Conservation (phyloP, 2,113 vertebrate species). For the Urocynchramus pylzowi region DNA sequence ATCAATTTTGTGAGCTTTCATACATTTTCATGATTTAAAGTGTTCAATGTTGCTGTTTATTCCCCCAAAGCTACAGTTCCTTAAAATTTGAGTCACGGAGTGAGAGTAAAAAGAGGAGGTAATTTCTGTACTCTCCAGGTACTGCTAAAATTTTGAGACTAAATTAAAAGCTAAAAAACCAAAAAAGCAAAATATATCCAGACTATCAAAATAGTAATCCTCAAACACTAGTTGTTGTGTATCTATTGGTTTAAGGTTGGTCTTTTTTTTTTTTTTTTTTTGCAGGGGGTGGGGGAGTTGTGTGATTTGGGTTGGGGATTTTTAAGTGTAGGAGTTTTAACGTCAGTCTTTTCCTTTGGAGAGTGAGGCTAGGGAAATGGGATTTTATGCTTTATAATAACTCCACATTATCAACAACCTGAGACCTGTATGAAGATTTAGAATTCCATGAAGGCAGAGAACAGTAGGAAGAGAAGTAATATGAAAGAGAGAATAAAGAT, state of each 20-base stretch:
- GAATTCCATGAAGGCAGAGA: conserved; percentile 19
- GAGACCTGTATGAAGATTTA: conserved; percentile 20
- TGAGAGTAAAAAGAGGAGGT: not conserved
- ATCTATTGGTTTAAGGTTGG: not conserved
- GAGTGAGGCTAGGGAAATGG: not conserved
- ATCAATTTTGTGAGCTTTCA: not conserved
- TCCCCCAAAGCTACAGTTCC: not conserved
- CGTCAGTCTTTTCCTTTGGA: not conserved
- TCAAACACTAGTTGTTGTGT: not conserved
- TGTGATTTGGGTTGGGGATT: not conserved
- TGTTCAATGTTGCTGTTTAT: not conserved
- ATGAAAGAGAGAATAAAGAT: conserved; percentile 40
- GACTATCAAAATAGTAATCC: not conserved
- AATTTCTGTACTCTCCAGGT: not conserved
- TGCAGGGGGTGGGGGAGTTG: no score
- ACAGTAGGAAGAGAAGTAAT: conserved; percentile 26
- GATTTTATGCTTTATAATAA: conserved; percentile 11
- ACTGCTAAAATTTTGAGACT: not conserved
- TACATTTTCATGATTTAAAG: not conserved
- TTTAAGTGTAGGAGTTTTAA: not conserved
- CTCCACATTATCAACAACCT: not conserved
- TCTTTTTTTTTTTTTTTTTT: not conserved
- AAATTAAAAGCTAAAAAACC: not conserved
- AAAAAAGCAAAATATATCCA: not conserved
- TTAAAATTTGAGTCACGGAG: not conserved